Evolutionary conservation across 2,113 vertebrate species (phyloP).

Genomic region (Ochotona princeps): DNA sequence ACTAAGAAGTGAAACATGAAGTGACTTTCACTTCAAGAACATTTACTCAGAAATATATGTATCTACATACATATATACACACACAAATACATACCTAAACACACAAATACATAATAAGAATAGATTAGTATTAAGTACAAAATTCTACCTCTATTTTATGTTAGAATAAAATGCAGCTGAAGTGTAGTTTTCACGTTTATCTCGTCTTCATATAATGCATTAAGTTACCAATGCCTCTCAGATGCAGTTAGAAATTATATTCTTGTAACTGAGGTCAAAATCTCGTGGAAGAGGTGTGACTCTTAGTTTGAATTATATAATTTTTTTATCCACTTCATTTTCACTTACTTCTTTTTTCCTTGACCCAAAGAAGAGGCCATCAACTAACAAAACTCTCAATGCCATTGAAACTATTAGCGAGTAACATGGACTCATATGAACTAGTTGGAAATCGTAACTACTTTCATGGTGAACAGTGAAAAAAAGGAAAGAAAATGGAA

Average conservation of each 20-base stretch:
- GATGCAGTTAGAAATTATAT: constrained; percentile 53
- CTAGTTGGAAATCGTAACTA: constrained; percentile 30
- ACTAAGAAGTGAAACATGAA: background rate
- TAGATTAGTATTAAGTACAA: constrained; percentile 37
- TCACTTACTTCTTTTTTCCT: constrained; percentile 61
- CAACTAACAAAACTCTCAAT: constrained; percentile 34
- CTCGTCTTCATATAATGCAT: constrained; percentile 4
- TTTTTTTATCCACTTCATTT: constrained; percentile 58
- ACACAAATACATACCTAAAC: background rate
- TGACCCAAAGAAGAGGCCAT: constrained; percentile 36
- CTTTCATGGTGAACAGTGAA: constrained; percentile 69
- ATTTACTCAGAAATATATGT: background rate
- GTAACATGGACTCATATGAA: constrained; percentile 55
- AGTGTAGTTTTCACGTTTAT: constrained; percentile 52
- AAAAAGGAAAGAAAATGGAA: constrained; percentile 74
- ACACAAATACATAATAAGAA: background rate
- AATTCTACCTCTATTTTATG: constrained; percentile 47
- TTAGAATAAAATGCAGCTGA: constrained; percentile 19
- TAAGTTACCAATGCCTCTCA: constrained; percentile 25
- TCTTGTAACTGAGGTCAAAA: constrained; percentile 29
- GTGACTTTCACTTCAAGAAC: background rate
- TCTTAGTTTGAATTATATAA: constrained; percentile 51
- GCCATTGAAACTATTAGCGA: background rate
- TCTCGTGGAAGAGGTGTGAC: constrained; percentile 48
- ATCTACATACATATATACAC: background rate